Percentiles rank a stretch among this genome's conserved stretches.
These are phyloP conservation scores for Lucinisca nassula DNA, from an alignment of 2,888 invertebrate species.

Conservation along the genomic window DNA sequence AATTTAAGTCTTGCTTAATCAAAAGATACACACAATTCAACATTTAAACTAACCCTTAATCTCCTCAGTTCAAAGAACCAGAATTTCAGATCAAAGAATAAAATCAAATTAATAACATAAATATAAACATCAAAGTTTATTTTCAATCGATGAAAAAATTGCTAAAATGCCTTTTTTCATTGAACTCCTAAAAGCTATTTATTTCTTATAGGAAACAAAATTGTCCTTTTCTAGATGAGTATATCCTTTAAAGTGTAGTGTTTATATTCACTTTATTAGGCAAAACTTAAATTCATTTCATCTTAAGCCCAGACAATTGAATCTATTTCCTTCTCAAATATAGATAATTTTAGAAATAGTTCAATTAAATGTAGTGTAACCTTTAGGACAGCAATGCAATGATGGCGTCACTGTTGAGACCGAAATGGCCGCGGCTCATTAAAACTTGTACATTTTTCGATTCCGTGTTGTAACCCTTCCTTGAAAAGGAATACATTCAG, in stretches of 20 bases:
- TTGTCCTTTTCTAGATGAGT: neutral
- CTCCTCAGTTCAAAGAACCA: neutral
- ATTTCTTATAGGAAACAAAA: neutral
- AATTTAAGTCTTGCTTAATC: neutral
- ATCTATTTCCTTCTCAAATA: neutral
- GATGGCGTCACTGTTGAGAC: no score
- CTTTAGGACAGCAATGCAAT: no score
- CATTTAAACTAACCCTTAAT: neutral
- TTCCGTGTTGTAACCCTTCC: no score
- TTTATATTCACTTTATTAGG: neutral
- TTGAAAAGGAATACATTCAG: no score
- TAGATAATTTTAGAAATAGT: no score
- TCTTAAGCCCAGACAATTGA: neutral
- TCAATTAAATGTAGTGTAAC: no score
- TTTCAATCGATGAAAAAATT: neutral
- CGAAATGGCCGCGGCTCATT: no score
- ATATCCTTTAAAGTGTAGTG: neutral
- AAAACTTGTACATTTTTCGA: no score
- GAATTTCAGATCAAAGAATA: neutral
- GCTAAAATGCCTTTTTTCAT: neutral
- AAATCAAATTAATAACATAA: constrained; percentile 5
- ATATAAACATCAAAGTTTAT: constrained; percentile 7
- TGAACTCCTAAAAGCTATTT: neutral
- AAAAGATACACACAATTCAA: neutral
- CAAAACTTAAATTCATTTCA: neutral